These are phyloP conservation scores for Etheostoma spectabile DNA, from an alignment of 2,113 vertebrate genomes.

Conservation along the genomic window DNA sequence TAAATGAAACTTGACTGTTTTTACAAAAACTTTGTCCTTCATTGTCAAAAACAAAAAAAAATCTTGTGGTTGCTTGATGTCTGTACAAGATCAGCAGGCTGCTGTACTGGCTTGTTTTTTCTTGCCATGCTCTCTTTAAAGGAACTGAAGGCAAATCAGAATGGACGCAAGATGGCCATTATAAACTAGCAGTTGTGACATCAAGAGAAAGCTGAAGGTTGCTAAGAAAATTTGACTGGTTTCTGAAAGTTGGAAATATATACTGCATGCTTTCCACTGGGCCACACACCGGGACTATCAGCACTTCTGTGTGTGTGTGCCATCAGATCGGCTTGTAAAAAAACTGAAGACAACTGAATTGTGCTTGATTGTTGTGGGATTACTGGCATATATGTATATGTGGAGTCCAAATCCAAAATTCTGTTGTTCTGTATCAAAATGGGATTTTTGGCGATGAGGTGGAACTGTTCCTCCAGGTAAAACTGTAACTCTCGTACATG, in stretches of 20 bases:
- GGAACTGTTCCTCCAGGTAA: conserved; percentile 25
- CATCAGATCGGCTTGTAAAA: conserved; percentile 28
- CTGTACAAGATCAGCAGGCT: conserved; percentile 47
- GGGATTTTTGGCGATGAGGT: conserved; percentile 1
- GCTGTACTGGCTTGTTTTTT: conserved; percentile 38
- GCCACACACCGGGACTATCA: conserved; percentile 52
- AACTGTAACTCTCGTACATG: conserved; percentile 1
- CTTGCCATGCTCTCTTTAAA: conserved; percentile 17
- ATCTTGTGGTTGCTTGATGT: conserved; percentile 52
- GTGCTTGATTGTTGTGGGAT: conserved; percentile 25
- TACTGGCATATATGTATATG: conserved; percentile 14
- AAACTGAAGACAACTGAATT: conserved; percentile 19
- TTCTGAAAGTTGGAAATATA: conserved; percentile 50
- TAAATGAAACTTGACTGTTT: conserved; percentile 35
- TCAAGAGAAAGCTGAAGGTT: conserved; percentile 7
- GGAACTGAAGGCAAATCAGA: conserved; percentile 12
- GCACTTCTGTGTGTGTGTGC: conserved; percentile 42
- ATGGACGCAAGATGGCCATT: background rate
- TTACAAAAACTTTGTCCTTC: conserved; percentile 9
- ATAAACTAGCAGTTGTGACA: background rate
- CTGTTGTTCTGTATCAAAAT: conserved; percentile 32
- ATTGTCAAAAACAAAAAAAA: conserved; percentile 49
- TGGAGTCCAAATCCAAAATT: conserved; percentile 31
- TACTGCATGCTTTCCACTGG: conserved; percentile 75
- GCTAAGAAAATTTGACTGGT: conserved; percentile 6